Evolutionary conservation across 2,113 vertebrate species (phyloP).

Genomic region (Polyodon spathula): DNA sequence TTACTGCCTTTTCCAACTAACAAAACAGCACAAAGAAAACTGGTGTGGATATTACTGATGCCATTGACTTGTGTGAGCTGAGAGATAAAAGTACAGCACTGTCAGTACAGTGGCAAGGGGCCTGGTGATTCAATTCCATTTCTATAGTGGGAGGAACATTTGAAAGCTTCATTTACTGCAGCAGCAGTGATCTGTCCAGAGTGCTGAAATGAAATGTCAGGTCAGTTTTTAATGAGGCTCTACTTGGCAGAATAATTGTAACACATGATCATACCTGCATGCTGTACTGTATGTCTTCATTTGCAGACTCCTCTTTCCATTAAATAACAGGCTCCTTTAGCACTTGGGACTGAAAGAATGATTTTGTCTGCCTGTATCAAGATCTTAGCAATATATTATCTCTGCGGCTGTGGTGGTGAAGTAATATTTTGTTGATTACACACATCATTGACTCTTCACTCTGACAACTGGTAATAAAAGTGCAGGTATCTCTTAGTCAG

Average conservation of each 20-base stretch:
- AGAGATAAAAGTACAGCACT: too few species aligned
- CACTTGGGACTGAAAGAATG: not conserved
- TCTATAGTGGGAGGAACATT: too few species aligned
- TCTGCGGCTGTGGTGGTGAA: not conserved
- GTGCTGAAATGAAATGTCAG: not conserved
- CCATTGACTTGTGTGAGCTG: too few species aligned
- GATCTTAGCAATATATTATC: not conserved
- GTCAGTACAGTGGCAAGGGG: too few species aligned
- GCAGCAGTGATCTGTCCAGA: not conserved
- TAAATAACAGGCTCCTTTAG: not conserved
- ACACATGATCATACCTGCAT: not conserved
- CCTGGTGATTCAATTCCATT: too few species aligned
- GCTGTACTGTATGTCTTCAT: not conserved
- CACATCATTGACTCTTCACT: constrained; percentile 3
- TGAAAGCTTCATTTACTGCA: too few species aligned
- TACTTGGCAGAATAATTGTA: not conserved
- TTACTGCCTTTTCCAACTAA: too few species aligned
- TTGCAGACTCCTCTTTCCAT: not conserved
- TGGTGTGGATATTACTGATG: too few species aligned
- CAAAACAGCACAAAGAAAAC: too few species aligned
- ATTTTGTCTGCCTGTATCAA: not conserved
- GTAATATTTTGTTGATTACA: constrained; percentile 4
- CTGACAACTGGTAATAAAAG: not conserved
- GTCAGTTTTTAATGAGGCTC: not conserved
- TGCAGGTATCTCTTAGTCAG: constrained; percentile 1